Evolutionary conservation across 2,113 vertebrate genomes (phyloP), one percentile per base, ranked within the genome.

Genomic region (Tragelaphus imberbis): DNA sequence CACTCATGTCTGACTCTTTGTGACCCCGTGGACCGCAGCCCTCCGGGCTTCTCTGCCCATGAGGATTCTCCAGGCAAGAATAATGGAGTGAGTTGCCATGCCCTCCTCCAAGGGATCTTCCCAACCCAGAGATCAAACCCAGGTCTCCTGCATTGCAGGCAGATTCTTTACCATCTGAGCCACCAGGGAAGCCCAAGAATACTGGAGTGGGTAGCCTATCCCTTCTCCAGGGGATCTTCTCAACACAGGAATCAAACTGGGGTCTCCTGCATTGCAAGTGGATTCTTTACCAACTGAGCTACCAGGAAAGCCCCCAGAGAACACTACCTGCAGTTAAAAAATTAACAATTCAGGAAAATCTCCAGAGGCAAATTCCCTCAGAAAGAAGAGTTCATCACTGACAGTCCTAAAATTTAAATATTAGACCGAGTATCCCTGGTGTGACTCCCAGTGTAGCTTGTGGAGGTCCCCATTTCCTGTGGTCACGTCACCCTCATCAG

Each of bases 321-420:
- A 90, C 36, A 68, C 58, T 75, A 44, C 55, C 28, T 0, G 13
- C 71, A 40, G 8, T 80, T 93, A 51, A 91, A 61, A 97, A 93
- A 36, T 11, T 84, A 55, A 27, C 3, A 8, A 84, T 65, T 91
- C 89, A 88, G 95, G 75, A 81, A 94, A 82, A 95, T 51, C 25
- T 28, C 80, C 59, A 0, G 15, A 40, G 61, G 36, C 28, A 5
- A 28, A n/a, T 80, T 91, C 65, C 59, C 36, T 47, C 6, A 51
- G 65, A 40, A 55, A 90, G 91, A 88, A n/a, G 68, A 90, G 47
- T 59, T 86, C 27, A 36, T 61, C 0, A 1, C 65, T 87, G 86
- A 84, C 23, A 7, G 30, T 47, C 88, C 33, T 80, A 25, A 75
- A 87, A 89, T 65, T 49, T 27, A 61, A 55, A 51, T 25, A 51